Conservation (phyloP, 2,113 vertebrate species). For the Larimichthys polyactis region DNA sequence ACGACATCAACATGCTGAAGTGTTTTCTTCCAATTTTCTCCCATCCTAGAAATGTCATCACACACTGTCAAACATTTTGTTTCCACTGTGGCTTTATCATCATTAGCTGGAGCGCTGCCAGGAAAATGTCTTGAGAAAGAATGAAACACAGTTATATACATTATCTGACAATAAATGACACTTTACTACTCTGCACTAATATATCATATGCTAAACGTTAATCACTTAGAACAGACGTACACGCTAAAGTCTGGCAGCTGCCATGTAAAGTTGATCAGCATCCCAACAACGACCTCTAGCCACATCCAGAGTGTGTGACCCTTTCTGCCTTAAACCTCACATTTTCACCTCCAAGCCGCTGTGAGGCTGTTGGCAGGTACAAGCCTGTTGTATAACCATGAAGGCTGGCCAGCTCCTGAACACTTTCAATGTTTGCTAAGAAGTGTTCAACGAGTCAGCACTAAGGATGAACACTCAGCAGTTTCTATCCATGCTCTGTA, state of each 20-base stretch:
- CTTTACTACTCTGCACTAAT: neutral
- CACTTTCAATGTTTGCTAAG: conserved; percentile 62
- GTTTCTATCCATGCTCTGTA: conserved; percentile 41
- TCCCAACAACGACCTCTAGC: conserved; percentile 6
- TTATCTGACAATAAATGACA: conserved; percentile 1
- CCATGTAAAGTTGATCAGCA: neutral
- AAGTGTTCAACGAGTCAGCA: conserved; percentile 72
- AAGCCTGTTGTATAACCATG: conserved; percentile 20
- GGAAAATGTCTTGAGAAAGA: neutral
- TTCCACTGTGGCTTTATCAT: conserved; percentile 4
- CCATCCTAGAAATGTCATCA: neutral
- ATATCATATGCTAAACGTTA: neutral
- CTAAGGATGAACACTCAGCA: conserved; percentile 71
- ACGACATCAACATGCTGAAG: neutral
- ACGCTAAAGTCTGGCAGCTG: neutral
- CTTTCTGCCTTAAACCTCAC: conserved; percentile 39
- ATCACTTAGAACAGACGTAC: neutral
- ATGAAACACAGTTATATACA: neutral
- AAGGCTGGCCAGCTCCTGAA: conserved; percentile 37
- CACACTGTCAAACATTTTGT: neutral
- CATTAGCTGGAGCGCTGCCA: conserved; percentile 13
- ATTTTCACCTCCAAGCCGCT: conserved; percentile 43
- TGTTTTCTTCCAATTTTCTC: neutral
- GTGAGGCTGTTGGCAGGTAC: conserved; percentile 45
- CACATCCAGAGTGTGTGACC: conserved; percentile 26